Base-by-base conservation (phyloP, 2,113 vertebrate genomes). In the Otolemur garnettii region DNA sequence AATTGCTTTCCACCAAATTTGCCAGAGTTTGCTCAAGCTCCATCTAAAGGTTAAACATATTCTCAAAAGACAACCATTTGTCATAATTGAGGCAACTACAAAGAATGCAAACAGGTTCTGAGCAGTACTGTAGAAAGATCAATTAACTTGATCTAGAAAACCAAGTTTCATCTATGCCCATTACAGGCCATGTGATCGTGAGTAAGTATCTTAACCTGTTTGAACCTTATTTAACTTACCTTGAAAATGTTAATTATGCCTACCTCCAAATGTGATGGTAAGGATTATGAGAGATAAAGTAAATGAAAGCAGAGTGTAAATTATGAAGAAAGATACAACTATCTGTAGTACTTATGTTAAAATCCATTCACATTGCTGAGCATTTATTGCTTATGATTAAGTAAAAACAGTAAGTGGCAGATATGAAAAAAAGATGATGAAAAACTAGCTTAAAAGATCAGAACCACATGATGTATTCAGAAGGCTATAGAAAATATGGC, bases 301-400 rank as follows among this genome's bases (percentile, higher is more conserved):
- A 35, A 59, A 28, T 92, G 35, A 92, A 79, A 94, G 50, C 28
- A 87, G 13, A 87, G 14, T 96, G 24, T 89, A 74, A 87, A 66
- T 71, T 77, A 59, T 77, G 30, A 92, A 77, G 4, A 45, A 55
- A 5, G 55, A 68, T 87, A 38, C 21, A 74, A 55, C 59, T 71
- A 88, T 91, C 81, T 95, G 30, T 62, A 22, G 64, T 88, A 21
- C 81, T 18, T 35, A 78, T 85, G 22, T 78, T 90, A 90, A 96
- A 66, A 38, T 59, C 18, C 10, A 35, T 13, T 83, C 30, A 91
- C 26, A 83, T 79, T 87, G n/a, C 26, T 86, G n/a, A 92, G 26
- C 38, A 64, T 14, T 81, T 95, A 21, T 64, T 33, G 83, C 11
- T 82, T 55, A 38, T 69, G 50, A 57, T 77, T 71, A 77, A 88